Conservation (phyloP, 2,888 invertebrate genomes). For the Tetropium fuscum region DNA sequence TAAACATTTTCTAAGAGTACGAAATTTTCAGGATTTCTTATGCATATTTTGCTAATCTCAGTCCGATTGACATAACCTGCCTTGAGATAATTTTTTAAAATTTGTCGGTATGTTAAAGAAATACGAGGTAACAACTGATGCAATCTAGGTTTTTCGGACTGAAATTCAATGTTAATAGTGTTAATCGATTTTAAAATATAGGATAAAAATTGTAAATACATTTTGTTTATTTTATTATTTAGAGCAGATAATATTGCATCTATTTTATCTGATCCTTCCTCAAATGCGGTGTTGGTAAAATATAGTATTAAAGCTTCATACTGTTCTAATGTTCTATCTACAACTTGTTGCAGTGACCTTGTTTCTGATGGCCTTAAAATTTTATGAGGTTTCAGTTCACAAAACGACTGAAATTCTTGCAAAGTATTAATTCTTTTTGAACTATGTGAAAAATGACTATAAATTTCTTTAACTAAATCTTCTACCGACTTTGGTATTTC, state of each 20-base stretch:
- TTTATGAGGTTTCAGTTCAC: slow-evolving; percentile 26
- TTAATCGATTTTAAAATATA: slow-evolving; percentile 29
- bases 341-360: slow-evolving; percentile 20
- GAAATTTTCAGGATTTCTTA: slow-evolving; percentile 22
- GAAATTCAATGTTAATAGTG: slow-evolving; percentile 21
- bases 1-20: slow-evolving; percentile 22
- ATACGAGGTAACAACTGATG: slow-evolving; percentile 19
- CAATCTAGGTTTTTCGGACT: slow-evolving; percentile 10
- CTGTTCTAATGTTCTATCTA: slow-evolving; percentile 34
- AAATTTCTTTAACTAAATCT: slow-evolving; percentile 28
- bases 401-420: slow-evolving; percentile 15
- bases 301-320: slow-evolving; percentile 28
- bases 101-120: slow-evolving; percentile 20
- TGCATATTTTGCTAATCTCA: slow-evolving; percentile 17
- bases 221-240: slow-evolving; percentile 27
- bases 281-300: slow-evolving; percentile 25
- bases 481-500: slow-evolving; percentile 24
- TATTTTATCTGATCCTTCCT: slow-evolving; percentile 12
- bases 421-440: slow-evolving; percentile 13
- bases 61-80: slow-evolving; percentile 13
- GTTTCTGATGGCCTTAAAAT: slow-evolving; percentile 12
- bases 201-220: slow-evolving; percentile 29
- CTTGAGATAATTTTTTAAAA: slow-evolving; percentile 25
- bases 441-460: slow-evolving; percentile 24
- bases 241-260: slow-evolving; percentile 11